phyloP scores from a whole-genome alignment of 2,797 vertebrate genomes.

The Artibeus lituratus region DNA sequence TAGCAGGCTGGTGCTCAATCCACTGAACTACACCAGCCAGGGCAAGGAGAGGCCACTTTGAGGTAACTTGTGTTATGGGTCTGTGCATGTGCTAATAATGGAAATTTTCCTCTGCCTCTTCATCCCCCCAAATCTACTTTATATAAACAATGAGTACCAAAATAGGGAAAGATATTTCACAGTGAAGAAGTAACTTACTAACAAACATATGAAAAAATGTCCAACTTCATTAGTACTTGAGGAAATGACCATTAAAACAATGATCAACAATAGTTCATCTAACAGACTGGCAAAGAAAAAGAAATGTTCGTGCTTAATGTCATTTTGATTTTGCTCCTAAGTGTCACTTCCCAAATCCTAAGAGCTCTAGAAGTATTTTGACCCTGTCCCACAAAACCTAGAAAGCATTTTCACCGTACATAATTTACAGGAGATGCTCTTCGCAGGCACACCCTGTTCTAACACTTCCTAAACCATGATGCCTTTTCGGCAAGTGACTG shows the following conservation, averaged over 20 bases:
- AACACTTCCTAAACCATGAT: background rate
- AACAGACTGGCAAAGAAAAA: slow-evolving; percentile 4
- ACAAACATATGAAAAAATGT: background rate
- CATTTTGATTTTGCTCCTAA: background rate
- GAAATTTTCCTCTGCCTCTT: background rate
- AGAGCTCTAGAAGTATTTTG: background rate
- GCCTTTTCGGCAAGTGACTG: background rate
- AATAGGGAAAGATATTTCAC: background rate
- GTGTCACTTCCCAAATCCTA: background rate
- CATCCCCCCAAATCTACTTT: background rate
- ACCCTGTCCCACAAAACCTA: background rate
- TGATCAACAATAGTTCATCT: background rate
- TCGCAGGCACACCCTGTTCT: background rate
- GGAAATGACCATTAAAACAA: slow-evolving; percentile 25
- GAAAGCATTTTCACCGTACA: background rate
- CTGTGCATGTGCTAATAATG: background rate
- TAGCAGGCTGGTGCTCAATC: too few species aligned
- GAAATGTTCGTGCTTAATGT: background rate
- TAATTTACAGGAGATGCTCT: background rate
- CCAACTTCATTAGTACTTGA: background rate
- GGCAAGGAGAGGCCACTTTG: background rate
- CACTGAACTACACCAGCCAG: too few species aligned
- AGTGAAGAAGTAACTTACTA: background rate
- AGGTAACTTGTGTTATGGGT: background rate
- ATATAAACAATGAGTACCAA: background rate